These are phyloP conservation scores for Phylloscopus trochilus DNA, from an alignment of 2,113 vertebrate genomes.

Conservation along the genomic window DNA sequence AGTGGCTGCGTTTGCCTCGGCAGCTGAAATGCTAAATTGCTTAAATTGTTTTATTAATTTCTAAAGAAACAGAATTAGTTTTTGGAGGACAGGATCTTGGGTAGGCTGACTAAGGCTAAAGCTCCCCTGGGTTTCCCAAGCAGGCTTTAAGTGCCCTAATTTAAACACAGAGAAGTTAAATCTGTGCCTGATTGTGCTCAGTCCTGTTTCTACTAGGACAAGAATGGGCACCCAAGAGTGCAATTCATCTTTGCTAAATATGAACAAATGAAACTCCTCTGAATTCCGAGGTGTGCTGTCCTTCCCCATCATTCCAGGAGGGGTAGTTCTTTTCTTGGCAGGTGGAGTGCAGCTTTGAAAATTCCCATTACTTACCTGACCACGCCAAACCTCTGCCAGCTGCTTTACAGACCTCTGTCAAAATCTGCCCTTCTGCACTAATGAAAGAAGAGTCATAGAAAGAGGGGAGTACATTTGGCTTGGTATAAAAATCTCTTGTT, in stretches of 20 bases:
- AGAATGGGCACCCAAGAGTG: not conserved
- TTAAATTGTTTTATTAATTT: not conserved
- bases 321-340: not conserved
- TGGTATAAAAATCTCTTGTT: not conserved
- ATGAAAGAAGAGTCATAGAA: not conserved
- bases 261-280: not conserved
- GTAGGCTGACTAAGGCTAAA: not conserved
- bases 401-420: not conserved
- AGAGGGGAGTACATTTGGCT: not conserved
- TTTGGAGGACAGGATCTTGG: not conserved
- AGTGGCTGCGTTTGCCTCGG: not conserved
- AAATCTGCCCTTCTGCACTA: not conserved
- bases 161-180: not conserved
- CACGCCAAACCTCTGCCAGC: not conserved
- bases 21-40: not conserved
- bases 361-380: not conserved
- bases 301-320: not conserved
- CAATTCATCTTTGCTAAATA: not conserved
- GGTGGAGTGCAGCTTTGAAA: not conserved
- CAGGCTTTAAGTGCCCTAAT: not conserved
- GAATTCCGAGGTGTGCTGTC: not conserved
- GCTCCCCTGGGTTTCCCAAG: not conserved
- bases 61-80: not conserved
- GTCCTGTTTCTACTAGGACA: not conserved
- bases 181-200: not conserved